Conservation (phyloP, 2,113 vertebrate genomes). For the Bungarus multicinctus region DNA sequence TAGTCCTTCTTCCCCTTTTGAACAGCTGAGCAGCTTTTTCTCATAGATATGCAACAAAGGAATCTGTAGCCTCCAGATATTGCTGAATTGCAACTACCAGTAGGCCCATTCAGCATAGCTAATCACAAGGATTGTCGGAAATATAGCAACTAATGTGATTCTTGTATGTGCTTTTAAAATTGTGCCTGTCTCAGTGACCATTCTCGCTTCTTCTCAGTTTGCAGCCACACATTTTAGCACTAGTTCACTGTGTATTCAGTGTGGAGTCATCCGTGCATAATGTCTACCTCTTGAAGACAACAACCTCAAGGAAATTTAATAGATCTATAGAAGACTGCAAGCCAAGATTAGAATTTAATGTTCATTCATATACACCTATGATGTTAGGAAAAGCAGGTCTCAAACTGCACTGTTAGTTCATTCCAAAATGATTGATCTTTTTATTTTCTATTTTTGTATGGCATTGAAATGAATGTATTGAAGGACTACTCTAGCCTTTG, state of each 20-base stretch:
- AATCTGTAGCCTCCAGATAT: not conserved
- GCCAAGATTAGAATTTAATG: not conserved
- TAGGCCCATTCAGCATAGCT: not conserved
- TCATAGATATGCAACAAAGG: not conserved
- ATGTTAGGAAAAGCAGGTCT: too few relatives aligned
- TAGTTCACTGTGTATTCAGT: not conserved
- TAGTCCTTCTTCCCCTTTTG: not conserved
- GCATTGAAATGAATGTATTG: not conserved
- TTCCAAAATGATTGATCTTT: not conserved
- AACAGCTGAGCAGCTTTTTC: not conserved
- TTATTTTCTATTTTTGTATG: not conserved
- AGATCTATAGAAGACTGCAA: not conserved
- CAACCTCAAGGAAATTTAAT: not conserved
- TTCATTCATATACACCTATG: not conserved
- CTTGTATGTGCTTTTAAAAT: not conserved
- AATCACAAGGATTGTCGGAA: not conserved
- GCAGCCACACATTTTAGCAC: not conserved
- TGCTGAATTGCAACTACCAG: not conserved
- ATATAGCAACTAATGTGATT: not conserved
- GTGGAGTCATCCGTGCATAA: not conserved
- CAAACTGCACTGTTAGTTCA: not conserved
- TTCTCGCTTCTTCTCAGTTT: not conserved
- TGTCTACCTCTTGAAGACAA: not conserved
- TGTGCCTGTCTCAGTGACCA: not conserved
- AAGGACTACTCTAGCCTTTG: not conserved